Evolutionary conservation across 1,140 invertebrate genomes (phyloP).

Genomic region (Asbolus verrucosus): DNA sequence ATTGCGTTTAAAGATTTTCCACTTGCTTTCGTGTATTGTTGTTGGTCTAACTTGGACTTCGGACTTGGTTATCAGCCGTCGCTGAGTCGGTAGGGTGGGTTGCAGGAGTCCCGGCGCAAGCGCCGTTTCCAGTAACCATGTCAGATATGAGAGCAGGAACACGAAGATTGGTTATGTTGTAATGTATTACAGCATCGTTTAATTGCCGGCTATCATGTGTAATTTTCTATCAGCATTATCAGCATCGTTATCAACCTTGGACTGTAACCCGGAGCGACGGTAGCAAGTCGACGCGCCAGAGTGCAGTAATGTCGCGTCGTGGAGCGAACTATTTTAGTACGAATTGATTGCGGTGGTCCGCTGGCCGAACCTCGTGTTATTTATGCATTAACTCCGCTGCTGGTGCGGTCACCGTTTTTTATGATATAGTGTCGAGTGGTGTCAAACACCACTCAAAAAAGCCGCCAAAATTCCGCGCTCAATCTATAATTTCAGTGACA

Average conservation of each 20-base stretch:
- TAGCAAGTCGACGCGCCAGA: conserved; percentile 54
- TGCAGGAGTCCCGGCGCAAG: conserved; percentile 40
- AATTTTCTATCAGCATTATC: conserved; percentile 58
- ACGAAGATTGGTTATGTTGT: conserved; percentile 58
- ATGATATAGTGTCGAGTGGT: conserved; percentile 57
- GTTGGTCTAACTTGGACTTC: conserved; percentile 10
- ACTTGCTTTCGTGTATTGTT: conserved; percentile 8
- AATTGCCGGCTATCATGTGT: conserved; percentile 59
- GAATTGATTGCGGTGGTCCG: conserved; percentile 61
- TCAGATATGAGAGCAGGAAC: conserved; percentile 32
- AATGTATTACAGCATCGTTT: conserved; percentile 51
- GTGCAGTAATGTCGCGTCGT: conserved; percentile 61
- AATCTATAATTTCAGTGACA: conserved; percentile 64
- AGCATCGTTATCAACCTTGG: conserved; percentile 63
- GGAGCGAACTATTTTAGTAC: conserved; percentile 62
- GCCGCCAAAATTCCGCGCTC: conserved; percentile 64
- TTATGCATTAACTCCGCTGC: conserved; percentile 36
- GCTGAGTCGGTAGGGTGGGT: conserved; percentile 7
- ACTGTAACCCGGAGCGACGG: conserved; percentile 59
- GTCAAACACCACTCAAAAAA: conserved; percentile 57
- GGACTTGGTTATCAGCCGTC: not conserved
- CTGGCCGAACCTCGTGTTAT: conserved; percentile 47
- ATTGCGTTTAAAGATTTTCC: too few relatives aligned
- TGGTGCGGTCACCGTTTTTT: conserved; percentile 46
- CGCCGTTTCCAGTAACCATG: conserved; percentile 17